Evolutionary conservation across 2,797 vertebrate species (phyloP).

Genomic region (Microcaecilia unicolor): DNA sequence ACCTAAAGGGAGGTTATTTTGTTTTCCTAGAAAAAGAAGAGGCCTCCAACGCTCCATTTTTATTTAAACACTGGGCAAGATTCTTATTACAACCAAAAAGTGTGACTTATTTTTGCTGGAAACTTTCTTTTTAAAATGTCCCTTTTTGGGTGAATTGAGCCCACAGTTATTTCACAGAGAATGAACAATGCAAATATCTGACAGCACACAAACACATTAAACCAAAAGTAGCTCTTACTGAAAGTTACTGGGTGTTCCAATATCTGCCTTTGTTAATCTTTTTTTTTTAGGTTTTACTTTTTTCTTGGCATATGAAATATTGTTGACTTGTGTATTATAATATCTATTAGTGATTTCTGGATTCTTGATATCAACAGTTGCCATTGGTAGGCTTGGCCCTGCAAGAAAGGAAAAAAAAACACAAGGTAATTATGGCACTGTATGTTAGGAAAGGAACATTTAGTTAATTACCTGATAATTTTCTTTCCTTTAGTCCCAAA

Average conservation of each 20-base stretch:
- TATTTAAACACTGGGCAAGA: no score
- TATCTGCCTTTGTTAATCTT: constrained; percentile 93
- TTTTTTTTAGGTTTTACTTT: constrained; percentile 89
- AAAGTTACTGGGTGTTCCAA: constrained; percentile 96
- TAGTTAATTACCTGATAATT: no score
- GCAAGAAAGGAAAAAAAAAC: constrained; percentile 22
- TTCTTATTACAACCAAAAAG: not conserved
- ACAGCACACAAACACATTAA: not conserved
- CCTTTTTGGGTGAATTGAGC: no score
- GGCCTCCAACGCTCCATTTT: no score
- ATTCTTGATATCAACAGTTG: constrained; percentile 95
- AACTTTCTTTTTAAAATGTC: no score
- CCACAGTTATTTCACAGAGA: not conserved
- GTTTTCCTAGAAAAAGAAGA: no score
- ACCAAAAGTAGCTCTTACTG: constrained; percentile 62
- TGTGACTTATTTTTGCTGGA: no score
- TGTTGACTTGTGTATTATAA: constrained; percentile 84
- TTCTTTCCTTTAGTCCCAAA: no score
- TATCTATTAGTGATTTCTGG: constrained; percentile 89
- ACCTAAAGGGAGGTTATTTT: no score
- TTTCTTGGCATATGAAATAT: constrained; percentile 85
- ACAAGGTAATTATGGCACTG: no score
- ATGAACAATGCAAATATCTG: not conserved
- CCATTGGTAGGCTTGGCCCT: constrained; percentile 89
- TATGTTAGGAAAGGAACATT: no score